Conservation (phyloP, 2,113 vertebrate species). For the Lasiurus borealis region DNA sequence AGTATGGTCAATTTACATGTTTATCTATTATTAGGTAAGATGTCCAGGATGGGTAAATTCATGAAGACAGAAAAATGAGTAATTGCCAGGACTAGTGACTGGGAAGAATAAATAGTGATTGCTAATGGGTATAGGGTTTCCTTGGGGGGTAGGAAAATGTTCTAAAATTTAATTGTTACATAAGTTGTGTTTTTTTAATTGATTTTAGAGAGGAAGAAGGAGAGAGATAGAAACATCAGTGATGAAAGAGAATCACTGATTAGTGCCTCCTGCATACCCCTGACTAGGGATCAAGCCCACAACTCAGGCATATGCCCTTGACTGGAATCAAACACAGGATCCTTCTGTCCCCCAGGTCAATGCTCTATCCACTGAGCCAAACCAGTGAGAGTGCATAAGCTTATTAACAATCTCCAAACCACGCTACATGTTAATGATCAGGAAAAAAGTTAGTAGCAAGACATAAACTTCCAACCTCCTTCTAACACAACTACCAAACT, state of each 20-base stretch:
- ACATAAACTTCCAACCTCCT: slow-evolving; percentile 7
- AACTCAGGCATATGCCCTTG: no score
- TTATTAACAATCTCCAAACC: not conserved
- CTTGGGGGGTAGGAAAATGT: not conserved
- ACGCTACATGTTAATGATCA: not conserved
- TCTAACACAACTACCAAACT: not conserved
- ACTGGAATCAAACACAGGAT: no score
- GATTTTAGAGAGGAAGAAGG: no score
- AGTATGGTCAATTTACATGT: no score
- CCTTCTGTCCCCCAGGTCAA: no score
- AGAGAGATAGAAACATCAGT: no score
- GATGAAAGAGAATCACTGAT: no score
- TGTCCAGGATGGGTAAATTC: not conserved
- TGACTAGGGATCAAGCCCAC: no score
- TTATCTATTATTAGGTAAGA: not conserved
- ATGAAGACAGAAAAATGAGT: not conserved
- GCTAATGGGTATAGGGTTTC: not conserved
- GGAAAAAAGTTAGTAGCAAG: slow-evolving; percentile 10
- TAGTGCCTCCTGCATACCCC: no score
- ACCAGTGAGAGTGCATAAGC: not conserved
- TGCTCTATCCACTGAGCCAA: no score
- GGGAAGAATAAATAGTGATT: not conserved
- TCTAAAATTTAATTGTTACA: not conserved
- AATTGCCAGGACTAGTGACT: not conserved
- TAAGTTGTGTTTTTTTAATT: not conserved